A percentile compares a stretch with the other conserved stretches of the same genome.
These are phyloP conservation scores for Tonatia bakeri DNA, from an alignment of 2,113 vertebrate genomes.

Conservation along the genomic window DNA sequence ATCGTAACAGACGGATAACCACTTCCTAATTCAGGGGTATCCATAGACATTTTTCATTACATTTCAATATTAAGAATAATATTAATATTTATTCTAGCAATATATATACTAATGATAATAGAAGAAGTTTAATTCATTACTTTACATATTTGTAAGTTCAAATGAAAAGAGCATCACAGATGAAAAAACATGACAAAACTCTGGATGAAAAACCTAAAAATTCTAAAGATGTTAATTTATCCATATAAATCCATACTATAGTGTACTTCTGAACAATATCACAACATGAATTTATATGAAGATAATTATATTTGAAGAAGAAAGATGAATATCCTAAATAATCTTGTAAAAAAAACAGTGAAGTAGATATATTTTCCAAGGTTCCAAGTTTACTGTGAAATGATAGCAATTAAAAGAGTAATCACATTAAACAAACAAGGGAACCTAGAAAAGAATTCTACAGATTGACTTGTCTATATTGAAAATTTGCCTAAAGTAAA, in stretches of 20 bases:
- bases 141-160: neutral
- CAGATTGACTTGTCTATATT: neutral
- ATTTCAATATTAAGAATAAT: conserved; percentile 48
- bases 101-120: neutral
- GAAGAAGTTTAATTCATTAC: neutral
- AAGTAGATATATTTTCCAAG: neutral
- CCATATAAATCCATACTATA: neutral
- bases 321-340: neutral
- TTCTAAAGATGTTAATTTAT: neutral
- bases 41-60: neutral
- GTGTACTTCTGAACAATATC: neutral
- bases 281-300: neutral
- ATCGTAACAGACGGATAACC: conserved; percentile 54
- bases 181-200: neutral
- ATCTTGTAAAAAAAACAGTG: neutral
- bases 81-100: too few species aligned
- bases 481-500: neutral
- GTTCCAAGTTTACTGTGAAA: neutral
- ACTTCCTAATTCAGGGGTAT: conserved; percentile 56
- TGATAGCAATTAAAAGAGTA: neutral
- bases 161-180: neutral
- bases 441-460: neutral
- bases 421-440: neutral
- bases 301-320: neutral
- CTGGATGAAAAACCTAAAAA: neutral